Percentiles rank a stretch among this genome's conserved stretches.
Conservation (phyloP, 2,888 invertebrate genomes). For the Oasisia sp. region DNA sequence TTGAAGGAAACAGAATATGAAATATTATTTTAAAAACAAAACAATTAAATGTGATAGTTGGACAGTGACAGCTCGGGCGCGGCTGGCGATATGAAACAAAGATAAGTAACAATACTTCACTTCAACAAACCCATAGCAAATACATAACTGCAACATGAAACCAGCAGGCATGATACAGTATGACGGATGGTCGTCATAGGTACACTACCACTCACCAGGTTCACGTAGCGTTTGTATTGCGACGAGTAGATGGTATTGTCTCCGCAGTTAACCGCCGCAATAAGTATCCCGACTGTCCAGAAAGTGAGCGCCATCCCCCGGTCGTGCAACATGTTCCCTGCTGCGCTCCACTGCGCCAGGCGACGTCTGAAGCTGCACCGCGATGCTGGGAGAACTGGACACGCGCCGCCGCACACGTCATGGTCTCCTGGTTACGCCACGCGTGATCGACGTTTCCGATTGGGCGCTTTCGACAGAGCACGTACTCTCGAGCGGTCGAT, state of each 20-base stretch:
- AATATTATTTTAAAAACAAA: no score
- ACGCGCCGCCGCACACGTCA: not conserved
- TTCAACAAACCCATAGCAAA: no score
- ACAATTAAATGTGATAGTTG: no score
- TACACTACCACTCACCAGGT: not conserved
- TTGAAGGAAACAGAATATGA: no score
- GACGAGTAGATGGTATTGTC: constrained; percentile 7
- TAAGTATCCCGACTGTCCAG: not conserved
- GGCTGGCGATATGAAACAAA: no score
- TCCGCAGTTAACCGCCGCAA: not conserved
- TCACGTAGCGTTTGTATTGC: not conserved
- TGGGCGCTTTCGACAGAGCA: not conserved
- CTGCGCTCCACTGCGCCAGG: not conserved
- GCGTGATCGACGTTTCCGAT: not conserved
- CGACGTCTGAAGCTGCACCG: not conserved
- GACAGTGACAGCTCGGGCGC: no score
- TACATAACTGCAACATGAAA: not conserved
- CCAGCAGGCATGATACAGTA: not conserved
- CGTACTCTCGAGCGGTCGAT: not conserved
- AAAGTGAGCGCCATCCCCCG: not conserved
- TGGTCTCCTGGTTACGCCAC: not conserved
- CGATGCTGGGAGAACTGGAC: not conserved
- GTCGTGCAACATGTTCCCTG: not conserved
- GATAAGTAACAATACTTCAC: no score
- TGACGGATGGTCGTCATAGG: not conserved